Evolutionary conservation across 2,888 invertebrate species (phyloP).

Genomic region (Cheilosia urbana): DNA sequence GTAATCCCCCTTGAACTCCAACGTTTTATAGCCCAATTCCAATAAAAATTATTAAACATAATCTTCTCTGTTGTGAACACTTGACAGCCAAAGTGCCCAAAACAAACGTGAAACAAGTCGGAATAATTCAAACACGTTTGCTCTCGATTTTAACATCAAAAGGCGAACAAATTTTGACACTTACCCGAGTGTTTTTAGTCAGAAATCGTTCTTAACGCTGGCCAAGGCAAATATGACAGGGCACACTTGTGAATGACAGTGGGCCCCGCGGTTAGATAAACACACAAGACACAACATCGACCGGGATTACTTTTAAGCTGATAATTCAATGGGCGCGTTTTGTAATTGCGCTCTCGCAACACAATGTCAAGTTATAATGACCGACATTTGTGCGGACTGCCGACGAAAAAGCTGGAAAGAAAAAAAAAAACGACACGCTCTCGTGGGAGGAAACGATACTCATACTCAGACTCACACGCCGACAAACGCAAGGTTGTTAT

Average conservation of each 20-base stretch:
- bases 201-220: constrained; percentile 49
- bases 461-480: background rate
- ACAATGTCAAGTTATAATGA: constrained; percentile 65
- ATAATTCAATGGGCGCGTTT: constrained; percentile 62
- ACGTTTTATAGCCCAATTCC: constrained; percentile 34
- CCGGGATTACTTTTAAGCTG: constrained; percentile 43
- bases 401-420: background rate
- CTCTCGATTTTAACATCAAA: constrained; percentile 15
- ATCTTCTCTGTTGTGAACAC: constrained; percentile 28
- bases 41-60: constrained; percentile 41
- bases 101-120: constrained; percentile 12
- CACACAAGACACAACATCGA: constrained; percentile 63
- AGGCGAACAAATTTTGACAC: constrained; percentile 43
- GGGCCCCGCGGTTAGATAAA: constrained; percentile 51
- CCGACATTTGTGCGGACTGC: constrained; percentile 42
- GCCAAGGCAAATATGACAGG: constrained; percentile 57
- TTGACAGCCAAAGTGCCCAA: constrained; percentile 24
- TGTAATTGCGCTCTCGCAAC: constrained; percentile 50
- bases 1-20: constrained; percentile 1
- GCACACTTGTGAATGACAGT: constrained; percentile 62
- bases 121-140: constrained; percentile 35
- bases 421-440: constrained; percentile 3
- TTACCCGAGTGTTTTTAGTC: constrained; percentile 52
- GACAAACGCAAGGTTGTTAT: constrained; percentile 41
- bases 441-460: constrained; percentile 49